These are phyloP conservation scores for Caloenas nicobarica DNA, from an alignment of 2,113 vertebrate genomes.

Conservation along the genomic window DNA sequence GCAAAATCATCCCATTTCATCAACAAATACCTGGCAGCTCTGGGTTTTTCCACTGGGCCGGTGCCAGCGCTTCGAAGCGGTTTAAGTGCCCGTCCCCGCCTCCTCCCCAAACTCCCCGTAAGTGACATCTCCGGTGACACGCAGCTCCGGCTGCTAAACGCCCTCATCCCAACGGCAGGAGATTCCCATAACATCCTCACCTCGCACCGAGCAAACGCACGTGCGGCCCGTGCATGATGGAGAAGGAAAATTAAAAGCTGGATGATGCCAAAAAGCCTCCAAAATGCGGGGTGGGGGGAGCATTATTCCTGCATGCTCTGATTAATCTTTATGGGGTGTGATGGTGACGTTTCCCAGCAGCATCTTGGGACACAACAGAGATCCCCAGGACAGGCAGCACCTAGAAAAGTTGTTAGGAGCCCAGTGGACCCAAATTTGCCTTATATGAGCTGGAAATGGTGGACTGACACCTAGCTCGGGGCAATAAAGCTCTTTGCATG, in stretches of 20 bases:
- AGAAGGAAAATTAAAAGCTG: background rate
- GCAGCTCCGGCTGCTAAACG: background rate
- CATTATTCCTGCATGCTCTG: background rate
- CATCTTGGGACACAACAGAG: background rate
- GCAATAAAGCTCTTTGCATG: background rate
- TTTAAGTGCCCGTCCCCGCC: background rate
- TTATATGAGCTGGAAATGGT: background rate
- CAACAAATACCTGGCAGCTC: slow-evolving; percentile 4
- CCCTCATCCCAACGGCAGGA: fast-evolving
- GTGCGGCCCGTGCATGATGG: fast-evolving
- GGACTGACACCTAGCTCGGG: background rate
- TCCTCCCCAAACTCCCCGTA: background rate
- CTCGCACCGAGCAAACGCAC: fast-evolving
- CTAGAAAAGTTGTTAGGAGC: background rate
- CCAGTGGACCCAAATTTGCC: background rate
- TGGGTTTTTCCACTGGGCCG: background rate
- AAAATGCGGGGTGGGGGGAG: fast-evolving
- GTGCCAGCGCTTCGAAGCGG: background rate
- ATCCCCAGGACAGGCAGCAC: background rate
- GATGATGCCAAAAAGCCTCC: background rate
- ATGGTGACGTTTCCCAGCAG: background rate
- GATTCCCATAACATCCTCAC: background rate
- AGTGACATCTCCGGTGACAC: background rate
- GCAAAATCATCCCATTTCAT: background rate
- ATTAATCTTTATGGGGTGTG: background rate